Percentiles rank a stretch among this genome's conserved stretches.
phyloP scores from a whole-genome alignment of 2,888 invertebrate species.

The Nymphalis polychloros region DNA sequence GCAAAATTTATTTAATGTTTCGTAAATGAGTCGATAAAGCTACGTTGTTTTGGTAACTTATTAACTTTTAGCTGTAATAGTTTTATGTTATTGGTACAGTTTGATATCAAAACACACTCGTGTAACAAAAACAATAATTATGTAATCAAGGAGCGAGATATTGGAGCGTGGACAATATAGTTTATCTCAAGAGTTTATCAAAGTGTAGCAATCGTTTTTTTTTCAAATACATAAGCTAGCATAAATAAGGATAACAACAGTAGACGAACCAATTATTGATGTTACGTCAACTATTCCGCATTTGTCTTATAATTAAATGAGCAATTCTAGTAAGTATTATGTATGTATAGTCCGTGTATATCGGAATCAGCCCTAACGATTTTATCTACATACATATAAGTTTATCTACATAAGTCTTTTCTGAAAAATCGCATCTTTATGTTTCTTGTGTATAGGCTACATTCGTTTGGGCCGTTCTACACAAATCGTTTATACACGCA shows the following conservation, averaged over 20 bases:
- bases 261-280: not conserved
- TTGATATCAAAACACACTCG: not conserved
- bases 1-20: not conserved
- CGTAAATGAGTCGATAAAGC: not conserved
- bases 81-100: not conserved
- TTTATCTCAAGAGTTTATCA: conserved; percentile 6
- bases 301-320: too few relatives aligned
- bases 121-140: not conserved
- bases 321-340: too few relatives aligned
- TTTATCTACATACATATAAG: too few relatives aligned
- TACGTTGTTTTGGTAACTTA: not conserved
- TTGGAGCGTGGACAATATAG: not conserved
- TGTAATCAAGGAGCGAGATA: not conserved
- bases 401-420: too few relatives aligned
- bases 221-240: not conserved
- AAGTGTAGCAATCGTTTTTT: not conserved
- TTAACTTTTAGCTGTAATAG: not conserved
- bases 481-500: too few relatives aligned
- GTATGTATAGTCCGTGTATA: too few relatives aligned
- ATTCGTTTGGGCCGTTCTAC: too few relatives aligned
- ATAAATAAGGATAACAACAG: too few relatives aligned
- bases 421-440: too few relatives aligned
- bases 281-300: not conserved
- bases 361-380: too few relatives aligned
- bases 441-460: too few relatives aligned